Evolutionary conservation across 2,113 vertebrate genomes (phyloP).

Genomic region (Poeciliopsis turrubarensis): DNA sequence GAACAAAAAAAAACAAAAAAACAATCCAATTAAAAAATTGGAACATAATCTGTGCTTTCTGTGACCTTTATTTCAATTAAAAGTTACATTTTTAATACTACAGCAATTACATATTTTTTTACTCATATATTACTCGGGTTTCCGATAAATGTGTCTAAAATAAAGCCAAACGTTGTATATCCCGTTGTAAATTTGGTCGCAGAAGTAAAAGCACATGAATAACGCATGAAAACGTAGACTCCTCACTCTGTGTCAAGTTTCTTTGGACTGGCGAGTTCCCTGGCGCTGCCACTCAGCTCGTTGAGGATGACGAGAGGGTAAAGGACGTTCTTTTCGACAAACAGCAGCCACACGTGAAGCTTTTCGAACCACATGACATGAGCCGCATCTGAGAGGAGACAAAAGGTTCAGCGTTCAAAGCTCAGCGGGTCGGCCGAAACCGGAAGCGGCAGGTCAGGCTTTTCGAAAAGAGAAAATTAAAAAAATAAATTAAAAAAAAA

Average conservation of each 20-base stretch:
- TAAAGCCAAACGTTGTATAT: too few species aligned
- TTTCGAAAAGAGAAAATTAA: too few species aligned
- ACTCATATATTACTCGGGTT: not conserved
- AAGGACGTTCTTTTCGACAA: slow-evolving; percentile 95
- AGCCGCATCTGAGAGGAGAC: slow-evolving; percentile 85
- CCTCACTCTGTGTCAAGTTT: slow-evolving; percentile 91
- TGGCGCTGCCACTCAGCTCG: slow-evolving; percentile 94
- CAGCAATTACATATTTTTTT: too few species aligned
- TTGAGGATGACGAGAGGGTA: slow-evolving; percentile 97
- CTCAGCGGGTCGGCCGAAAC: not conserved
- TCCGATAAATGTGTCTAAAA: not conserved
- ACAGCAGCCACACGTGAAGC: slow-evolving; percentile 96
- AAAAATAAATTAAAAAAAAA: too few species aligned
- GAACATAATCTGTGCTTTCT: too few species aligned
- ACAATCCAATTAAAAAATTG: too few species aligned
- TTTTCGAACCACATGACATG: slow-evolving; percentile 99
- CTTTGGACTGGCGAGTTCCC: slow-evolving; percentile 92
- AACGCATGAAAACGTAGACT: accelerated
- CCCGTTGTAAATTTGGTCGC: not conserved
- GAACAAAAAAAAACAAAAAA: too few species aligned
- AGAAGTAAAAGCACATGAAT: not conserved
- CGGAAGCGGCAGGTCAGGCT: too few species aligned
- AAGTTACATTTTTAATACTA: too few species aligned
- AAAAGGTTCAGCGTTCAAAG: not conserved
- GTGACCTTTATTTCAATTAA: too few species aligned